Evolutionary conservation across 1,140 invertebrate species (phyloP).

Genomic region (Hycleus phaleratus): DNA sequence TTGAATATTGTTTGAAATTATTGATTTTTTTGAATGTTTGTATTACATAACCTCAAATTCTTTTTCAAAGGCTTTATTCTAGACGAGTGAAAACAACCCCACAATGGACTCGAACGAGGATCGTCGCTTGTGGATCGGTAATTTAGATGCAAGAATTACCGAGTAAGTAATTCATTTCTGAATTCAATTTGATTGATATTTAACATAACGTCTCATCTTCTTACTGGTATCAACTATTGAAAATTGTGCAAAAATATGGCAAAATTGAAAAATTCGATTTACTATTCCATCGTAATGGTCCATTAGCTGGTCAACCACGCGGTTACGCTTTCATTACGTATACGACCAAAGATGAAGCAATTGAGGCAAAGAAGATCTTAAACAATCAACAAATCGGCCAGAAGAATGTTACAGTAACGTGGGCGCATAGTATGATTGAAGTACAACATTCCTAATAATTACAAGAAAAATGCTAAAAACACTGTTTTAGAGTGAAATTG

Average conservation of each 20-base stretch:
- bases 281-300: conserved; percentile 83
- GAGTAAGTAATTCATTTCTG: conserved; percentile 63
- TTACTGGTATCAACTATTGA: conserved; percentile 87
- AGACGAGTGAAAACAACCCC: too few relatives aligned
- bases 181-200: conserved; percentile 27
- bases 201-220: conserved; percentile 29
- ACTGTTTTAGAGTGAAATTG: conserved; percentile 56
- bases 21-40: too few relatives aligned
- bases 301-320: conserved; percentile 75
- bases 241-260: conserved; percentile 89
- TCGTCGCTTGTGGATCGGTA: conserved; percentile 81
- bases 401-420: conserved; percentile 70
- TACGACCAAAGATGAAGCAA: conserved; percentile 56
- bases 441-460: conserved; percentile 42
- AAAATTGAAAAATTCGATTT: conserved; percentile 89
- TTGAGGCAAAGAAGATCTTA: conserved; percentile 57
- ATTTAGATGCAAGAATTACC: conserved; percentile 77
- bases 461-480: conserved; percentile 5
- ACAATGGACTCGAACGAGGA: conserved; percentile 44
- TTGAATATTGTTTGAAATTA: too few relatives aligned
- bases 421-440: conserved; percentile 67
- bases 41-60: too few relatives aligned
- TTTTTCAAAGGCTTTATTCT: too few relatives aligned
- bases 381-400: conserved; percentile 67
- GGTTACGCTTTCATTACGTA: conserved; percentile 94